Evolutionary conservation across 2,113 vertebrate genomes (phyloP).

Genomic region (Amazona guildingii): DNA sequence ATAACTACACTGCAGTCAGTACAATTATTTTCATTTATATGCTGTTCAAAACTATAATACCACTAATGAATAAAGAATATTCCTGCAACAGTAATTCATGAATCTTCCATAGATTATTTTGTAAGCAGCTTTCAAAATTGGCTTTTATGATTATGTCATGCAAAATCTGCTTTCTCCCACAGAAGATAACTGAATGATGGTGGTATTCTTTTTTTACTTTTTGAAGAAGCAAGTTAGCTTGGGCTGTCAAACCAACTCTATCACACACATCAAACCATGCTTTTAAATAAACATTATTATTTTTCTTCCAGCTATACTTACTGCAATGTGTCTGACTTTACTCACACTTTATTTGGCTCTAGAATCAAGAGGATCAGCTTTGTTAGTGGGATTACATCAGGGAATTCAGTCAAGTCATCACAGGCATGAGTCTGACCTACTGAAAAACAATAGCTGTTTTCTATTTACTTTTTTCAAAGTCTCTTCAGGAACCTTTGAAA

Average conservation of each 20-base stretch:
- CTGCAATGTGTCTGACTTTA: neutral
- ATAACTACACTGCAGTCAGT: neutral
- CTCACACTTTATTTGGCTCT: neutral
- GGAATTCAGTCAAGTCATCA: conserved; percentile 3
- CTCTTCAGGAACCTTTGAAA: neutral
- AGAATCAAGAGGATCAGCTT: neutral
- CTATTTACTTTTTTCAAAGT: neutral
- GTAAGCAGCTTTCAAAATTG: conserved; percentile 30
- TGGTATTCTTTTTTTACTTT: neutral
- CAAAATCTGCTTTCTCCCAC: conserved; percentile 12
- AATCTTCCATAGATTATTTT: neutral
- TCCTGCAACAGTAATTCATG: neutral
- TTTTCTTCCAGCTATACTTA: conserved; percentile 15
- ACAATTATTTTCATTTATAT: conserved; percentile 19
- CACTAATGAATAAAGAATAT: conserved; percentile 2
- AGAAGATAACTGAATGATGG: neutral
- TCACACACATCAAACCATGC: neutral
- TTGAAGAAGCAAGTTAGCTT: neutral
- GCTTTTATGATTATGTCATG: neutral
- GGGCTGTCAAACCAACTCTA: neutral
- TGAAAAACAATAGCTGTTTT: neutral
- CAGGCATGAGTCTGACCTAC: neutral
- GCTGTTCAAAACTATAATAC: neutral
- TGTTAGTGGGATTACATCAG: conserved; percentile 50
- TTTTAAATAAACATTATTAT: conserved; percentile 27